Percentiles rank a stretch among this genome's conserved stretches.
These are phyloP conservation scores for Halcyon leucocephala DNA, from an alignment of 2,797 vertebrate species.

Conservation along the genomic window DNA sequence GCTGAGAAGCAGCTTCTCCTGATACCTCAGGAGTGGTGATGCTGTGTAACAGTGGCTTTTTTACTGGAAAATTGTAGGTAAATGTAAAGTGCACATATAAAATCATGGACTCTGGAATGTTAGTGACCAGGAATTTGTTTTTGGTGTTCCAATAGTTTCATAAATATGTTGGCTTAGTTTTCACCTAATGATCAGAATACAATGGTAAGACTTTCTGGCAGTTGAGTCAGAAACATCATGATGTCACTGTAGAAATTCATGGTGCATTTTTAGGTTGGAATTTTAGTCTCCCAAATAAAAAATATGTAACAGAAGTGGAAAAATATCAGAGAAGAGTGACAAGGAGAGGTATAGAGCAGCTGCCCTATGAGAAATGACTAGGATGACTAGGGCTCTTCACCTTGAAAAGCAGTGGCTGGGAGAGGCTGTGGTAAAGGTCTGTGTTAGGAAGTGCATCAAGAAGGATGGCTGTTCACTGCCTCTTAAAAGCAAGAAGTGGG, in stretches of 20 bases:
- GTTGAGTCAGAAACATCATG: background rate
- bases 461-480: background rate
- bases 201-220: background rate
- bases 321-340: background rate
- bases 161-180: background rate
- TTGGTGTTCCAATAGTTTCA: background rate
- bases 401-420: background rate
- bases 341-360: background rate
- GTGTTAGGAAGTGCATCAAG: background rate
- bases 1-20: background rate
- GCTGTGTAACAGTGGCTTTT: background rate
- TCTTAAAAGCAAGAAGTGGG: slow-evolving; percentile 38
- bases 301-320: background rate
- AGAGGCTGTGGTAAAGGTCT: slow-evolving; percentile 13
- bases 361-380: background rate
- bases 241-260: background rate
- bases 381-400: background rate
- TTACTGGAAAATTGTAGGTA: background rate
- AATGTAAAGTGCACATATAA: background rate
- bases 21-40: background rate
- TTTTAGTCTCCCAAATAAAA: background rate
- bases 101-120: background rate
- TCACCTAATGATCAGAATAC: background rate
- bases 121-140: background rate
- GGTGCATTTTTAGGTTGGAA: background rate